Conservation (phyloP, 2,888 invertebrate genomes). For the Dioctria linearis region DNA sequence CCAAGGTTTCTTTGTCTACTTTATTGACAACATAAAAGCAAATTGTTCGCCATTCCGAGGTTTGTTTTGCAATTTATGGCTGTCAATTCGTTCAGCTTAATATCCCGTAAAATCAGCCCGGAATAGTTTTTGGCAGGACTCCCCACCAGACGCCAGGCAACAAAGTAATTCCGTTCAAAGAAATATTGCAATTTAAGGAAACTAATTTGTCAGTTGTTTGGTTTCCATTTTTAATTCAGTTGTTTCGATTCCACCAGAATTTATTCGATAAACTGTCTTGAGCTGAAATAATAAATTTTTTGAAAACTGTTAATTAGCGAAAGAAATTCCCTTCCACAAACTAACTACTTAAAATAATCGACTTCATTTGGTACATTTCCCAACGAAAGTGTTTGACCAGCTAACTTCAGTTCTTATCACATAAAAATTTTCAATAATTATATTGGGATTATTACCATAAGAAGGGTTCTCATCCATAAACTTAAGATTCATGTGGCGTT, state of each 20-base stretch:
- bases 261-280: not conserved
- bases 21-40: conserved; percentile 55
- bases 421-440: not conserved
- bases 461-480: not conserved
- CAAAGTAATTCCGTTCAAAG: conserved; percentile 32
- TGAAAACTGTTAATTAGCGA: not conserved
- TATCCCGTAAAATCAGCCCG: conserved; percentile 50
- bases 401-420: not conserved
- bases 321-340: not conserved
- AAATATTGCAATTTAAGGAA: conserved; percentile 52
- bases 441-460: no score
- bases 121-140: conserved; percentile 48
- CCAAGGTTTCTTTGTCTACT: conserved; percentile 50
- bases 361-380: conserved; percentile 2
- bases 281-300: conserved; percentile 22
- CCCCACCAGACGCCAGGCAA: conserved; percentile 21
- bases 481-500: conserved; percentile 34
- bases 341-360: no score
- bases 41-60: conserved; percentile 53
- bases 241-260: not conserved
- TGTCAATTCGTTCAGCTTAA: conserved; percentile 51
- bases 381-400: not conserved
- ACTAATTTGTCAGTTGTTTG: conserved; percentile 50
- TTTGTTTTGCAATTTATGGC: conserved; percentile 53
- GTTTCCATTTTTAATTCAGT: conserved; percentile 16